Evolutionary conservation across 2,888 invertebrate genomes (phyloP), one percentile per base, ranked within the genome.

Genomic region (Apamea sordens): DNA sequence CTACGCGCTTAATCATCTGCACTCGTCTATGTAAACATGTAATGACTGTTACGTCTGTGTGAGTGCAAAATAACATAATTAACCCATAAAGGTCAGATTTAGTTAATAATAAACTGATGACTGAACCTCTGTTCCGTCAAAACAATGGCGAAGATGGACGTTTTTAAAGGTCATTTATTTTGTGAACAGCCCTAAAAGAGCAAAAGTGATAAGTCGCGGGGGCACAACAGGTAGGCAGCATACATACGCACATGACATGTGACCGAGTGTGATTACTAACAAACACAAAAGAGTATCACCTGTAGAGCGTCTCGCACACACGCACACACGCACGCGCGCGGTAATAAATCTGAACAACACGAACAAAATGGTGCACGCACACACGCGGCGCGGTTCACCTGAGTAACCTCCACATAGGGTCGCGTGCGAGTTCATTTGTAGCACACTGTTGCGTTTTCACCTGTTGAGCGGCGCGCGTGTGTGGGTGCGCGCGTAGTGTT

Each of bases 391-490:
- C 83, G 82, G 90, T 89, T 94, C 94, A 94, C 94, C 94, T 92
- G 94, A 93, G 95, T 95, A 95, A 95, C 95, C 95, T 95, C 95
- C 94, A 94, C 94, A 94, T 93, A 94, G 93, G 95, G 95, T 95
- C 94, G 94, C 90, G 89, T 92, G 91, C 93, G 93, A 94, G 95
- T 94, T 93, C 93, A 93, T 89, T 92, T 94, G 94, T 95, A 93
- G 93, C 94, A 94, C 95, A 95, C 95, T 93, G 93, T 92, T 93
- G 94, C 95, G 94, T 95, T 95, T 96, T 96, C 96, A 96, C 96
- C 96, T 96, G 96, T 95, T 92, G 93, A 92, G 90, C 90, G 90
- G 87, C 87, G 90, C 92, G 94, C 93, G 94, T 91, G 94, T 93
- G 95, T 94, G 93, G 86, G 95, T 95, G 94, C 93, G 93, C 92